These are phyloP conservation scores for Masticophis lateralis DNA, from an alignment of 2,797 vertebrate genomes.

Conservation along the genomic window DNA sequence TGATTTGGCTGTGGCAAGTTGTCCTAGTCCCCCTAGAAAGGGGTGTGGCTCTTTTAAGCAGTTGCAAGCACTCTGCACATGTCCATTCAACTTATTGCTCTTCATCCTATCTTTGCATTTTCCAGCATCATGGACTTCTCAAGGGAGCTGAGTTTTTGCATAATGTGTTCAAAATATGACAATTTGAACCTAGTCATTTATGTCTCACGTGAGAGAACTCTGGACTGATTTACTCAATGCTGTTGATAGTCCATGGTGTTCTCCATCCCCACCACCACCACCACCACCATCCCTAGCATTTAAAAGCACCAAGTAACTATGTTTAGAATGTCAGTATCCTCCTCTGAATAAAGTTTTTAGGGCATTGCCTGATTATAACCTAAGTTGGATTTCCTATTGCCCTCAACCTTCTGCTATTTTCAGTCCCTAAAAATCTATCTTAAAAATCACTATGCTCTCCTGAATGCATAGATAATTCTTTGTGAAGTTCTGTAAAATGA, in stretches of 20 bases:
- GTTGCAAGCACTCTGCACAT: not conserved
- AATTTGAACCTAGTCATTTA: not conserved
- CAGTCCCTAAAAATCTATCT: not conserved
- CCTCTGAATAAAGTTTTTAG: not conserved
- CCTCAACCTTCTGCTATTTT: not conserved
- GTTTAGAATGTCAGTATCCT: not conserved
- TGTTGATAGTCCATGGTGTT: not conserved
- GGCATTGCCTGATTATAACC: not conserved
- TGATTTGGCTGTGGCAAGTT: not conserved
- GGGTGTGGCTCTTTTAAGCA: not conserved
- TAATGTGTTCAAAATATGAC: not conserved
- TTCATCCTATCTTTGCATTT: not conserved
- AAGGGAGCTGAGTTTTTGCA: not conserved
- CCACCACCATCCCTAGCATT: not conserved
- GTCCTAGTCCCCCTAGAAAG: not conserved
- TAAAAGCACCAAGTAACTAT: not conserved
- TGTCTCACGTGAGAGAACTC: not conserved
- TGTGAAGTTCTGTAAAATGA: not conserved
- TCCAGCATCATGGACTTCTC: not conserved
- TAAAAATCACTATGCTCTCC: not conserved
- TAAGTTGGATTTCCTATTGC: not conserved
- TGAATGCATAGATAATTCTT: not conserved
- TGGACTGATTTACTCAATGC: not conserved
- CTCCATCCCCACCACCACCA: not conserved
- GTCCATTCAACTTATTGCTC: not conserved